Percentiles rank a stretch among this genome's conserved stretches.
These are phyloP conservation scores for Cetoscarus ocellatus DNA, from an alignment of 2,797 vertebrate genomes.

Conservation along the genomic window DNA sequence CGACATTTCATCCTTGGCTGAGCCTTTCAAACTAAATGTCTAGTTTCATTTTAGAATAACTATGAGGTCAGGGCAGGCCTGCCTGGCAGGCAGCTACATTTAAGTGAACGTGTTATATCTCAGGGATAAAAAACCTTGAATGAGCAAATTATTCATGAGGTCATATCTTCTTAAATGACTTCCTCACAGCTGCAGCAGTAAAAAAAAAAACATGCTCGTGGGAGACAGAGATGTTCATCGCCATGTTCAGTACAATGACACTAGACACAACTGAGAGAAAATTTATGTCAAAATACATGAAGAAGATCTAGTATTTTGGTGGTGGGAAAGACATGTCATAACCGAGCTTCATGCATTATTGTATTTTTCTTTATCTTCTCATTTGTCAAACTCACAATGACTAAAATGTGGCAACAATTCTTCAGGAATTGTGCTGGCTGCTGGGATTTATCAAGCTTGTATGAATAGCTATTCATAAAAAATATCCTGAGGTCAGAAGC, in stretches of 20 bases:
- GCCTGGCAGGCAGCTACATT: conserved; percentile 4
- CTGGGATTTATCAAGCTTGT: conserved; percentile 32
- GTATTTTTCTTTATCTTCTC: conserved; percentile 1
- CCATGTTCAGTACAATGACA: conserved; percentile 10
- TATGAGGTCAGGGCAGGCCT: conserved; percentile 29
- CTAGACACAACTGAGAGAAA: conserved; percentile 22
- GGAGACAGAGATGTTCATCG: conserved; percentile 25
- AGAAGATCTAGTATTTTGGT: conserved; percentile 25
- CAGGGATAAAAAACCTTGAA: conserved; percentile 37
- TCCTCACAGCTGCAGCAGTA: conserved; percentile 59
- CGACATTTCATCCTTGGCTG: conserved; percentile 18
- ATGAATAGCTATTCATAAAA: conserved; percentile 59
- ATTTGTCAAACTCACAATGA: conserved; percentile 20
- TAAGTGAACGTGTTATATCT: conserved; percentile 43
- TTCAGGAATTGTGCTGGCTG: conserved; percentile 24
- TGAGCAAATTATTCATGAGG: conserved; percentile 60
- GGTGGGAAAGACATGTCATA: conserved; percentile 16
- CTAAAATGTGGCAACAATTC: conserved; percentile 25
- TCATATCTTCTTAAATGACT: conserved; percentile 63
- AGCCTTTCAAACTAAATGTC: conserved; percentile 15
- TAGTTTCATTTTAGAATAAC: conserved; percentile 43
- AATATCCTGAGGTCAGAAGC: conserved; percentile 48
- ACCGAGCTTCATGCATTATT: background rate
- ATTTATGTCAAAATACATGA: conserved; percentile 35
- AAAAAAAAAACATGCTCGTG: conserved; percentile 41